Evolutionary conservation across 30 jellyfish, hydroid and myxozoan species (phyloP), one percentile per base, ranked within the genome.

Genomic region (Pseudorhiza aurosa): DNA sequence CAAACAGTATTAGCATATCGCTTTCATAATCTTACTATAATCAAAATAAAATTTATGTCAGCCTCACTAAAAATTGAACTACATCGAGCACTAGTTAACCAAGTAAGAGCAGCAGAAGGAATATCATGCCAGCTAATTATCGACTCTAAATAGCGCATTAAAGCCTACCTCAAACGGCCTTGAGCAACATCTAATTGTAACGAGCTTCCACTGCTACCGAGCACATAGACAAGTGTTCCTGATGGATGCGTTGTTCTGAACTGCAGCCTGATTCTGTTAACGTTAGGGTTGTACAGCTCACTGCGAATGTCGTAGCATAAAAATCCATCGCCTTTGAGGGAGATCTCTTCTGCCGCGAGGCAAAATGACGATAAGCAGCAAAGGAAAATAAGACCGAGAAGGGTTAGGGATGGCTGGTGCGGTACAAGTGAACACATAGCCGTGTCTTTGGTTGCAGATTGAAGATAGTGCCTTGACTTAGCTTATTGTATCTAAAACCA

Each of bases 211-310:
- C 58, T 37, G 21, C 50, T 35, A 47, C 96, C 96, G 9, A 44
- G 21, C 7, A 68, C 51, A 33, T 58, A 49, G 2, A 75, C 82
- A 8, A 86, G 53, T 0, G 68, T 64, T 11, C 96, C 96, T 1
- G 90, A 46, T 5, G 96, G 87, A 26, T 86, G 85, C 18, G 87
- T 39, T 37, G 96, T 86, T 75, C 83, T 64, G 58, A 86, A 86
- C 10, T 67, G 43, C 18, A 86, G 27, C 14, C 46, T 55, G 59
- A 83, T 58, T 42, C 87, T 55, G 75, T 83, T 83, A 6, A 72
- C 95, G 24, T 71, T 69, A 11, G 95, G 87, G 32, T 83, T 83
- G 95, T 37, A 83, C 14, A 58, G 95, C 40, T 83, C 55, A 15
- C 56, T 42, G 18, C 78, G 68, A 25, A 83, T 58, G 35, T 83